Base-by-base conservation (phyloP, 2,888 invertebrate genomes). In the Uropetala carovei region DNA sequence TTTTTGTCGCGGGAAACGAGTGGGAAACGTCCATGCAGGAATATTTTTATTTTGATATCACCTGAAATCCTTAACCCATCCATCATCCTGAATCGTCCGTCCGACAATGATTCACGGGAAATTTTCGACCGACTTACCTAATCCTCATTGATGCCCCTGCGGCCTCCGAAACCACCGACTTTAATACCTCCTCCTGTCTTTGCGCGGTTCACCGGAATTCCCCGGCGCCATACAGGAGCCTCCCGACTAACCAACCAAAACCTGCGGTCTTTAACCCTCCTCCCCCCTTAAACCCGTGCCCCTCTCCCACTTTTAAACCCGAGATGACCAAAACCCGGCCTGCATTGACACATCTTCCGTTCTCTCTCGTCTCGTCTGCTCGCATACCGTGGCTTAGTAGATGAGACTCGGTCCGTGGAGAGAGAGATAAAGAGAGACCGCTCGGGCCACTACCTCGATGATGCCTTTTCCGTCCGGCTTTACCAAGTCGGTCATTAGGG, bases 341-440 rank as follows among this genome's bases (percentile, higher is more conserved):
- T 27, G 75, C 75, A 75, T 75, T 75, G 75, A 75, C 75, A 75
- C 75, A 75, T 75, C 75, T 75, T 75, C 75, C 75, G 75, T 22
- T 27, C 27, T 75, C 75, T 75, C 68, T 22, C 68, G 68, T 18
- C 68, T 18, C 22, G n/a, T 68, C n/a, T 13, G 68, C 18, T 68
- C 68, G 22, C 68, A 68, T 68, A 22, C 75, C 75, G 22, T 27
- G 75, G 75, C 75, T 75, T 75, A 75, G 11, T 1, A 43, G 43
- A 43, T 43, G 75, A 75, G 75, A 27, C 22, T 75, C 75, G 22
- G 75, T 13, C 13, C 43, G 75, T 27, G 75, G 75, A 27, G 27
- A 27, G 18, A 75, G 27, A 75, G 27, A 75, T 75, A 75, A 13
- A 27, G 22, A 27, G 22, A 75, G 14, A 27, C 22, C 13, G 10